These are phyloP conservation scores for Microtus oregoni DNA, from an alignment of 2,113 vertebrate genomes.

Conservation along the genomic window DNA sequence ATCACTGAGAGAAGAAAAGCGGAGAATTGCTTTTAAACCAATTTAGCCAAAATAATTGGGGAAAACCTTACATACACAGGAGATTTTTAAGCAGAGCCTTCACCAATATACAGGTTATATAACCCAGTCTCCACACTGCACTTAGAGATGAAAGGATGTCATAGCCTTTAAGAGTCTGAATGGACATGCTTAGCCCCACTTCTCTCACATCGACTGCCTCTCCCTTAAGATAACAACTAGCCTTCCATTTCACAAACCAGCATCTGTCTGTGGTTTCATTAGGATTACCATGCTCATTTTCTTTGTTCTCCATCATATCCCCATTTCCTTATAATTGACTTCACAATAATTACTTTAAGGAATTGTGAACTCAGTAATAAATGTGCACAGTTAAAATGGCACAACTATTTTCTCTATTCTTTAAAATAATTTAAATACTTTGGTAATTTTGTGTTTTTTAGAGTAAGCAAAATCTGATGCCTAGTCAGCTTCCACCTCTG, in stretches of 20 bases:
- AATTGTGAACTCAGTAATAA: neutral
- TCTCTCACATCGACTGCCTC: neutral
- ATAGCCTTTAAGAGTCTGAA: neutral
- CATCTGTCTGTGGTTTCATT: neutral
- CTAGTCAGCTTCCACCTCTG: fast-evolving
- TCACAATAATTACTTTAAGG: neutral
- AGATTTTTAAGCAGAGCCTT: neutral
- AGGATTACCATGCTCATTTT: neutral
- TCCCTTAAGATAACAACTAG: neutral
- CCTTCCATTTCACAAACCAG: neutral
- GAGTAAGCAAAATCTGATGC: neutral
- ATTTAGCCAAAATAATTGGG: neutral
- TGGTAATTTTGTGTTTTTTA: neutral
- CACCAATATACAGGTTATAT: neutral
- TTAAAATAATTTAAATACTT: neutral
- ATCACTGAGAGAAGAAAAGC: neutral
- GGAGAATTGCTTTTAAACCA: neutral
- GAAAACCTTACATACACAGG: neutral
- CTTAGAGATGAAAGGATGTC: neutral
- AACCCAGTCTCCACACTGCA: neutral
- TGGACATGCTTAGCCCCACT: neutral
- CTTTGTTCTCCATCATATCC: neutral
- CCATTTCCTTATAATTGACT: neutral
- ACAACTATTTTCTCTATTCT: neutral
- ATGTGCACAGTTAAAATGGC: neutral